phyloP scores from a whole-genome alignment of 2,113 vertebrate species.

The Pavo muticus region DNA sequence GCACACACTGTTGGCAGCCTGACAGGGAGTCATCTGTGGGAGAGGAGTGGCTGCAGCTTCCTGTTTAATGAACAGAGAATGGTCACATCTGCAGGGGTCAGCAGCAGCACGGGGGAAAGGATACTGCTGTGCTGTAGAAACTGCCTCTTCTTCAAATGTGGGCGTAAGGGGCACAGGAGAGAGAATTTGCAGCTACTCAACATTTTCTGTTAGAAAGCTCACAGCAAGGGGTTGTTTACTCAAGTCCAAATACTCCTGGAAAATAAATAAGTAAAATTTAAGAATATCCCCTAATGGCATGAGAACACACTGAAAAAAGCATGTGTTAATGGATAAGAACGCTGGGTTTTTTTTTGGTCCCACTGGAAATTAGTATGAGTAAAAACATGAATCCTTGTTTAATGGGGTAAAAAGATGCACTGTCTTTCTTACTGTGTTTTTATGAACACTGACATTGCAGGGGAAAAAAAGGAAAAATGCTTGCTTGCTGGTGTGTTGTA shows the following conservation, averaged over 20 bases:
- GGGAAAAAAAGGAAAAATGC: not conserved
- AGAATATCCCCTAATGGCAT: not conserved
- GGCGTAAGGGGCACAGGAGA: not conserved
- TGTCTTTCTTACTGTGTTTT: slow-evolving; percentile 1
- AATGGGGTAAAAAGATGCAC: slow-evolving; percentile 33
- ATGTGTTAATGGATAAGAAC: not conserved
- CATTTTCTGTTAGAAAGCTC: not conserved
- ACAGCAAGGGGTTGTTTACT: not conserved
- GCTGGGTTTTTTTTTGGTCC: not conserved
- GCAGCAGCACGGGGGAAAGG: not conserved
- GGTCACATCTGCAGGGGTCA: not conserved
- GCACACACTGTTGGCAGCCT: fast-evolving
- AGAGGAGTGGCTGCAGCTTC: not conserved
- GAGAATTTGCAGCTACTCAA: not conserved
- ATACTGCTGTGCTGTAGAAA: not conserved
- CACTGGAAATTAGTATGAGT: not conserved
- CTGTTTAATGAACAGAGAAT: not conserved
- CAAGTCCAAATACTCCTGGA: not conserved
- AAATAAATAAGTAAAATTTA: not conserved
- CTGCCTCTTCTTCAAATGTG: not conserved
- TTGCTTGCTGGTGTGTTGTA: not conserved
- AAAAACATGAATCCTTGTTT: slow-evolving; percentile 25
- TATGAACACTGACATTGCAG: not conserved
- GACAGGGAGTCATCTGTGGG: not conserved
- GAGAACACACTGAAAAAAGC: not conserved